phyloP scores from a whole-genome alignment of 2,113 vertebrate species.

The Eretmochelys imbricata region DNA sequence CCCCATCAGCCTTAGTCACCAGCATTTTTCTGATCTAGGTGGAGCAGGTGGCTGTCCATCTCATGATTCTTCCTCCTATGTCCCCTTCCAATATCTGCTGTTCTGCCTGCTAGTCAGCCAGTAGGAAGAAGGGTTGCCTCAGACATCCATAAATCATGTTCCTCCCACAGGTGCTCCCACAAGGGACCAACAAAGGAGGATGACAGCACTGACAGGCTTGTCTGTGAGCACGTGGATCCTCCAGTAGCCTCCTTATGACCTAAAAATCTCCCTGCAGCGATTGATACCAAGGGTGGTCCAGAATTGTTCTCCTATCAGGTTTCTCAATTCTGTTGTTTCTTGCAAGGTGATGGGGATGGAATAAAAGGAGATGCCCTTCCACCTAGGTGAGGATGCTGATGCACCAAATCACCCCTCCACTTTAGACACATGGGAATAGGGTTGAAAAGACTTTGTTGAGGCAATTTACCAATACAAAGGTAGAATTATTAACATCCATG shows the following conservation, averaged over 20 bases:
- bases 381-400: background rate
- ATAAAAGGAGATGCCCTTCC: background rate
- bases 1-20: background rate
- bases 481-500: background rate
- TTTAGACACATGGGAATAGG: background rate
- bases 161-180: background rate
- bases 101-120: background rate
- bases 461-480: background rate
- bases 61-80: background rate
- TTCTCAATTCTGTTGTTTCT: background rate
- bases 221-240: background rate
- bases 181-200: background rate
- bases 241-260: background rate
- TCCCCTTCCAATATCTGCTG: background rate
- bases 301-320: background rate
- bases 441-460: background rate
- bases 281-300: background rate
- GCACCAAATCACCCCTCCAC: background rate
- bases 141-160: background rate
- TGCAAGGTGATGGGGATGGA: accelerated
- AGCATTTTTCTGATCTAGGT: accelerated
- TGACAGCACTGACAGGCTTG: accelerated
- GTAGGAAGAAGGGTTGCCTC: background rate
- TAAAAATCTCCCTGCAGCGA: background rate
- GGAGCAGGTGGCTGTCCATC: background rate